Percentiles rank a stretch among this genome's conserved stretches.
phyloP scores from a whole-genome alignment of 2,113 vertebrate genomes.

The Perca schrenkii region DNA sequence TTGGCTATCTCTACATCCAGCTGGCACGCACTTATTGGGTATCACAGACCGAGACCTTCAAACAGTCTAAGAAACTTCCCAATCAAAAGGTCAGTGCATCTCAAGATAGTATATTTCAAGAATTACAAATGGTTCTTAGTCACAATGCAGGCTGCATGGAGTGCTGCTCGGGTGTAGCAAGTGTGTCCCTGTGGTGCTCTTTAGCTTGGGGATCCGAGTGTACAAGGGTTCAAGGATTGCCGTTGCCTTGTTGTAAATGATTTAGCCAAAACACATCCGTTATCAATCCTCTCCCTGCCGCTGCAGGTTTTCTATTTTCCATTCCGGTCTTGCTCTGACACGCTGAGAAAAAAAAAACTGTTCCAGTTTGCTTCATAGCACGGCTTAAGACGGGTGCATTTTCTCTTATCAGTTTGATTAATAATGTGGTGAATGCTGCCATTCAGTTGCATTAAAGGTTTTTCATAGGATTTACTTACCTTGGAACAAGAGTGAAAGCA shows the following conservation, averaged over 20 bases:
- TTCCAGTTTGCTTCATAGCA: slow-evolving; percentile 32
- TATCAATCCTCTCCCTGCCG: background rate
- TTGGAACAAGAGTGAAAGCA: background rate
- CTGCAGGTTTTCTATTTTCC: slow-evolving; percentile 4
- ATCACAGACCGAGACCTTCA: slow-evolving; percentile 92
- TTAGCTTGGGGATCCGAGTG: no score
- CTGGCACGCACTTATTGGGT: slow-evolving; percentile 92
- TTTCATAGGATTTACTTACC: background rate
- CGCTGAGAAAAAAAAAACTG: background rate
- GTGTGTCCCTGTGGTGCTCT: no score
- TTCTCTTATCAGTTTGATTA: background rate
- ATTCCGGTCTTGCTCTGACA: background rate
- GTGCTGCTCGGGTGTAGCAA: no score
- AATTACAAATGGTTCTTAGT: background rate
- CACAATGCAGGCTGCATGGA: no score
- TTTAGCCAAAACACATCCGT: background rate
- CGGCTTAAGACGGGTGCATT: background rate
- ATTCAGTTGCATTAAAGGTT: background rate
- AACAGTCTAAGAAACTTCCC: slow-evolving; percentile 90
- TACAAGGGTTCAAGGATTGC: no score
- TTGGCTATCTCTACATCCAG: slow-evolving; percentile 91
- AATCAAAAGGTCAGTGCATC: slow-evolving; percentile 83
- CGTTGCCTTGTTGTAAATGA: no score
- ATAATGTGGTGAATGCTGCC: background rate
- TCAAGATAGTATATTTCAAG: background rate